Evolutionary conservation across 2,888 invertebrate species (phyloP), one percentile per base, ranked within the genome.

Genomic region (Mimachlamys varia): DNA sequence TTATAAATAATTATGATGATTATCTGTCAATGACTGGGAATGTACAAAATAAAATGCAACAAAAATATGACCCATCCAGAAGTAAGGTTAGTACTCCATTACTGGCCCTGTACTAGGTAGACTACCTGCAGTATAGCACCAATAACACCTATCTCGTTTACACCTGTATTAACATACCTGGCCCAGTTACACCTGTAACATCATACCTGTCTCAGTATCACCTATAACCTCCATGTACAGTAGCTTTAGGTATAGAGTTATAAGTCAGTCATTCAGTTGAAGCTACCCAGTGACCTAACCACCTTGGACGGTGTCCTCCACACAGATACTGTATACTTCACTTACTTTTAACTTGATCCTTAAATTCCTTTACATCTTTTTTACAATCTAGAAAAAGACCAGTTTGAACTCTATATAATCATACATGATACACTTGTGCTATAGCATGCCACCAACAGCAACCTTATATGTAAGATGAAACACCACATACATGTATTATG

Each of bases 141-240:
- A n/a, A 58, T 58, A 19, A 19, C 10, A 58, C 58, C 58, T 58
- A 0, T 7, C 58, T 53, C 53, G 1, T 5, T 22, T 19, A 58
- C 58, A 58, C 58, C 58, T 58, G 58, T 58, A 58, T n/a, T n/a
- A 58, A n/a, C 22, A 58, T 58, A 58, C 58, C 58, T 58, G 58
- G 22, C 58, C 58, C 58, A 58, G 22, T 58, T 19, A 58, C 58
- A 58, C 58, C 58, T 58, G 58, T 58, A 58, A 58, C 22, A 58
- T 58, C 58, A 58, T 58, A 58, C 58, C 58, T 58, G n/a, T 58
- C 58, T 58, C 22, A 58, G 58, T 58, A 58, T 58, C 22, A 19
- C 7, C 19, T 58, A 58, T 58, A 58, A n/a, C 58, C 58, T 58
- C n/a, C 22, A 58, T 58, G 58, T 58, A 58, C 58, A 58, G 58